These are phyloP conservation scores for Beroe ovata DNA, from an alignment of 37 sponge, comb jelly and placozoan species.

Conservation along the genomic window DNA sequence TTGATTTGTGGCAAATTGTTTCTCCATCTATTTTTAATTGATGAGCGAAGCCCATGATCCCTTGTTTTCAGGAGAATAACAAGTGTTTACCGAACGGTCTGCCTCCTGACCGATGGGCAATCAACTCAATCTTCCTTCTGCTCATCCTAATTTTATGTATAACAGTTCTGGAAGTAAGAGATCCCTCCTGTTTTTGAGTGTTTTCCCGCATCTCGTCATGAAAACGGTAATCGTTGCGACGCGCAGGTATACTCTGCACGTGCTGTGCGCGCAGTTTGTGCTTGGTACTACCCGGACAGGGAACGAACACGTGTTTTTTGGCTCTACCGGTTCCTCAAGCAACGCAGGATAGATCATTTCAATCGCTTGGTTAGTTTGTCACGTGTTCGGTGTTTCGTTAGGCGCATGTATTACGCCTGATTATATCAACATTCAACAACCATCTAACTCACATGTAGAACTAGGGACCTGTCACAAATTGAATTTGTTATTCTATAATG, in stretches of 20 bases:
- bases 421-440: too few relatives aligned
- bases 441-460: too few relatives aligned
- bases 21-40: too few relatives aligned
- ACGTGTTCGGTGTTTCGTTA: too few relatives aligned
- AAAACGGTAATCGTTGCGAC: too few relatives aligned
- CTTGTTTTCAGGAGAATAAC: constrained; percentile 55
- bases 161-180: not conserved
- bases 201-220: too few relatives aligned
- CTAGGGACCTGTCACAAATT: too few relatives aligned
- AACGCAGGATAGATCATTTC: constrained; percentile 23
- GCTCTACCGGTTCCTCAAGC: constrained; percentile 59
- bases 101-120: not conserved
- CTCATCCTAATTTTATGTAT: not conserved
- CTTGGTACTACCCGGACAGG: constrained; percentile 25
- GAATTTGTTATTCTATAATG: too few relatives aligned
- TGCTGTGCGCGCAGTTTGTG: constrained; percentile 2
- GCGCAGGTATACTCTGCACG: constrained; percentile 52
- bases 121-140: not conserved
- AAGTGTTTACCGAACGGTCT: constrained; percentile 15
- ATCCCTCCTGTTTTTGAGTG: too few relatives aligned
- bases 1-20: too few relatives aligned
- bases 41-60: too few relatives aligned
- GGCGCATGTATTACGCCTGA: too few relatives aligned
- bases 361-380: not conserved
- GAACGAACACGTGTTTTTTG: not conserved